A percentile compares a stretch with the other conserved stretches of the same genome.
These are phyloP conservation scores for Serrognathus titanus DNA, from an alignment of 2,888 invertebrate genomes.

Conservation along the genomic window DNA sequence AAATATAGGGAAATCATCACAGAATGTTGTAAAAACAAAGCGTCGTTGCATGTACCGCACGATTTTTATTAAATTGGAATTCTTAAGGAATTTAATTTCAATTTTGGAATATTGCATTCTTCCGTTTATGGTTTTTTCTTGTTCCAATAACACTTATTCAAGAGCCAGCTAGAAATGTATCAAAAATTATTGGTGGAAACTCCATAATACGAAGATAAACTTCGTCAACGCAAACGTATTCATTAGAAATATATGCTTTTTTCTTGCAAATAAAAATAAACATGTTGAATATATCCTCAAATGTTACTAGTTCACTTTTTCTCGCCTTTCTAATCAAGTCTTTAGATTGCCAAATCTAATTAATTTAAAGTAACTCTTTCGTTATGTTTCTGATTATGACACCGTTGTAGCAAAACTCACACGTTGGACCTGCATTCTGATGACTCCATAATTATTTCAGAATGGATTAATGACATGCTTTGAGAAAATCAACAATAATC, in stretches of 20 bases:
- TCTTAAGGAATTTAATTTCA: background rate
- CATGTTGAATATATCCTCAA: background rate
- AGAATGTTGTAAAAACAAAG: background rate
- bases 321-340: background rate
- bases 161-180: background rate
- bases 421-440: background rate
- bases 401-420: background rate
- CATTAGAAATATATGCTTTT: background rate
- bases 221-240: background rate
- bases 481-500: background rate
- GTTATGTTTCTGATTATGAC: background rate
- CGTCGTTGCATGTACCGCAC: background rate
- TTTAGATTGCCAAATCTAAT: background rate
- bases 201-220: background rate
- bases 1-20: no score
- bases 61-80: background rate
- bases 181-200: background rate
- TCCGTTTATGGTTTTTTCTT: background rate
- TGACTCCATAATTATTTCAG: background rate
- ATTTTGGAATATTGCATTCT: background rate
- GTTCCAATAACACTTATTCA: background rate
- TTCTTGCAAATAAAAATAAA: background rate
- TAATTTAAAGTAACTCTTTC: background rate
- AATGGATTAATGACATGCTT: background rate
- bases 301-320: background rate